Percentiles rank a stretch among this genome's conserved stretches.
These are phyloP conservation scores for Schizaphis graminum DNA, from an alignment of 2,888 invertebrate genomes.

Conservation along the genomic window DNA sequence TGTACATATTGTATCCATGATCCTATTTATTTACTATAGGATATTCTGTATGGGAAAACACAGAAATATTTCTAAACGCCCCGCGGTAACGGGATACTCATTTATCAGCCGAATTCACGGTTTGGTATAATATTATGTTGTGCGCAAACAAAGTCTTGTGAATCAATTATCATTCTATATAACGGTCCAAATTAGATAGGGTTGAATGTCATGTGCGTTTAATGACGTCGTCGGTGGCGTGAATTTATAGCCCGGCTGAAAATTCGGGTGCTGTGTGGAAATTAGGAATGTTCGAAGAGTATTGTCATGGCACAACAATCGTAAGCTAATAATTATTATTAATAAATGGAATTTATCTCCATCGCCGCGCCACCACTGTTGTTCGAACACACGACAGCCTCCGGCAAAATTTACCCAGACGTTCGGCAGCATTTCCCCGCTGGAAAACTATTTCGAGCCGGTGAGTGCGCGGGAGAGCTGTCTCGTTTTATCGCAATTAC, in stretches of 20 bases:
- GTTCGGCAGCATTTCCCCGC: background rate
- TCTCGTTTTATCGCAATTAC: background rate
- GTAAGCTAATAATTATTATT: conserved; percentile 46
- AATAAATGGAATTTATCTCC: conserved; percentile 36
- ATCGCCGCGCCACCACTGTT: background rate
- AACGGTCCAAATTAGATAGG: background rate
- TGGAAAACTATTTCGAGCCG: background rate
- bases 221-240: background rate
- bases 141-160: background rate
- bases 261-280: background rate
- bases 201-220: background rate
- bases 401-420: background rate
- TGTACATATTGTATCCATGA: background rate
- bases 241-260: conserved; percentile 32
- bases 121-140: background rate
- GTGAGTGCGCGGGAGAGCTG: background rate
- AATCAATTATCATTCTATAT: background rate
- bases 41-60: background rate
- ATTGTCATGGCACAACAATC: conserved; percentile 19
- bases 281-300: conserved; percentile 42
- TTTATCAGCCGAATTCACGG: background rate
- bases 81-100: background rate
- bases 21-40: background rate
- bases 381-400: background rate
- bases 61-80: background rate